Evolutionary conservation across 2,797 vertebrate species (phyloP).

Genomic region (Sebastes taczanowskii): DNA sequence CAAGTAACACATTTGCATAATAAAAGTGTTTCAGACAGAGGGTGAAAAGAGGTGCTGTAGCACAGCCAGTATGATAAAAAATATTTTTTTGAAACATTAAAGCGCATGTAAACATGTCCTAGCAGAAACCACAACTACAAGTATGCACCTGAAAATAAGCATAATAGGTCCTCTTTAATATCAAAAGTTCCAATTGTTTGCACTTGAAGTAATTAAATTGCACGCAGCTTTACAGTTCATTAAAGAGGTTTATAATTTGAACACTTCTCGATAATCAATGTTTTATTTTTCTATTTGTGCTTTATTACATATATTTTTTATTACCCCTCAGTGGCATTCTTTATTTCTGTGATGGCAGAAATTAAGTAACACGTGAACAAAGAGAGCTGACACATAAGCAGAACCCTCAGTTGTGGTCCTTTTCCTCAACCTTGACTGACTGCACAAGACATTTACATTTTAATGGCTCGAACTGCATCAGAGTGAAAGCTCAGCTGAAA

Average conservation of each 20-base stretch:
- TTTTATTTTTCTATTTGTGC: neutral
- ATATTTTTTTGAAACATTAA: no score
- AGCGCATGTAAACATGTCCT: no score
- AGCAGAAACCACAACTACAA: no score
- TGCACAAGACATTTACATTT: conserved; percentile 68
- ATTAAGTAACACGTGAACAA: conserved; percentile 37
- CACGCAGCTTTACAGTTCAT: neutral
- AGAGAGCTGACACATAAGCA: conserved; percentile 35
- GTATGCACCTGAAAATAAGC: no score
- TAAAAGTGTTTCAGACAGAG: no score
- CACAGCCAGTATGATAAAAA: no score
- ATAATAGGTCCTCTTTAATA: neutral
- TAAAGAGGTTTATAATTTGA: neutral
- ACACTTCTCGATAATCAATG: neutral
- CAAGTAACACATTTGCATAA: no score
- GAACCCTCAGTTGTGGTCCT: conserved; percentile 19
- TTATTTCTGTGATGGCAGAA: neutral
- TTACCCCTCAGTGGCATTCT: neutral
- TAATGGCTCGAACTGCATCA: conserved; percentile 62
- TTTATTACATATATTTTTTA: neutral
- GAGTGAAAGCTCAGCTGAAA: conserved; percentile 74
- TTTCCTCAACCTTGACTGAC: conserved; percentile 28
- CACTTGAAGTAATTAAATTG: neutral
- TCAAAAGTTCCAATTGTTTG: neutral
- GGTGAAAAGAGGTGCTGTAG: no score